phyloP scores from a whole-genome alignment of 2,888 invertebrate species.

The Spicauda simplicius region DNA sequence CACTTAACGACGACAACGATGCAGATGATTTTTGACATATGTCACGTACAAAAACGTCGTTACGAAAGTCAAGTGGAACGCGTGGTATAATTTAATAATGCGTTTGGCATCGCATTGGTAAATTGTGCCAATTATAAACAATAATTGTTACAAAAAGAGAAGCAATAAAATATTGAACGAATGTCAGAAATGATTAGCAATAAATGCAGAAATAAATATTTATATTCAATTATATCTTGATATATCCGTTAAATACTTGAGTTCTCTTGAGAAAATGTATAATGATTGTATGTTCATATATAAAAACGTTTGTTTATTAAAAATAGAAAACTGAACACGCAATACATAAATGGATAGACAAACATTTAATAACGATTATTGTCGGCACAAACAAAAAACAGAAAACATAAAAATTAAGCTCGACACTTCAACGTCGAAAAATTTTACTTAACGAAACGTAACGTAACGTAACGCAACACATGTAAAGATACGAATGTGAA shows the following conservation, averaged over 20 bases:
- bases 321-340: neutral
- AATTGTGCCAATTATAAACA: neutral
- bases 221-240: neutral
- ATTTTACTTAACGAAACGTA: neutral
- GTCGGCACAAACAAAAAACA: no score
- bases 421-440: neutral
- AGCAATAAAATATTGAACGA: neutral
- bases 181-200: neutral
- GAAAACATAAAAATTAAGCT: neutral
- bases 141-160: neutral
- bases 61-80: neutral
- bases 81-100: neutral
- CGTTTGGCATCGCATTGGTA: neutral
- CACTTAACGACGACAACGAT: neutral
- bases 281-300: neutral
- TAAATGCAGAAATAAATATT: neutral
- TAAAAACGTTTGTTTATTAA: neutral
- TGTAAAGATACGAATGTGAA: slow-evolving; percentile 14
- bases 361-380: neutral
- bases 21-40: neutral
- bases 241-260: no score
- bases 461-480: no score
- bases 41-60: neutral
- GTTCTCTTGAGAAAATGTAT: no score
- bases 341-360: neutral